phyloP scores from a whole-genome alignment of 2,888 invertebrate genomes.

The Disparrhopalites patrizii region DNA sequence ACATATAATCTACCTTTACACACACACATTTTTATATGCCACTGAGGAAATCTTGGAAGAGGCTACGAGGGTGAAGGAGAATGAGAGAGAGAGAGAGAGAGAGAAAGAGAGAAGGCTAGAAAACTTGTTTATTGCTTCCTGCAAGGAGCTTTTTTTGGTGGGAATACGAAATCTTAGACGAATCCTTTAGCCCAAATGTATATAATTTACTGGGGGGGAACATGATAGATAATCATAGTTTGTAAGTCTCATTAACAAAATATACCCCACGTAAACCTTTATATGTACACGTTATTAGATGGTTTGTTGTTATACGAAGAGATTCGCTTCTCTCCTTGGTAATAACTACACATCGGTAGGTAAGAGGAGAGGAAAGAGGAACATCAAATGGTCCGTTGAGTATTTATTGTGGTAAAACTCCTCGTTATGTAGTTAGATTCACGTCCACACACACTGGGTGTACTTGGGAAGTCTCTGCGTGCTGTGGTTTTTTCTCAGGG shows the following conservation, averaged over 20 bases:
- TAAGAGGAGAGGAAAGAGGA: not conserved
- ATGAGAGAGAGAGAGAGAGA: not conserved
- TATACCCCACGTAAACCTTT: constrained; percentile 3
- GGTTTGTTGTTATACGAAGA: not conserved
- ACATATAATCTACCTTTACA: constrained; percentile 5
- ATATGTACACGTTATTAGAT: not conserved
- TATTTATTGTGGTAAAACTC: too few species aligned
- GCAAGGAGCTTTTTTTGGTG: not conserved
- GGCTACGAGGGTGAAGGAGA: too few species aligned
- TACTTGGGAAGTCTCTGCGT: too few species aligned
- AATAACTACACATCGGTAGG: not conserved
- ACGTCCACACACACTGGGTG: too few species aligned
- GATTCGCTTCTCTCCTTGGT: not conserved
- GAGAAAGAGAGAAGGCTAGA: not conserved
- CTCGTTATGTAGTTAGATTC: too few species aligned
- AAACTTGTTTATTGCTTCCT: constrained; percentile 24
- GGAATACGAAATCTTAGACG: not conserved
- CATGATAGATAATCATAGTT: constrained; percentile 21
- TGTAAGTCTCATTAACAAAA: constrained; percentile 22
- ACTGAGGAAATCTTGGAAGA: not conserved
- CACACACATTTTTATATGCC: not conserved
- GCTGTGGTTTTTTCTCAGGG: too few species aligned
- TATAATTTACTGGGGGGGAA: constrained; percentile 17
- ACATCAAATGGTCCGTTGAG: not conserved
- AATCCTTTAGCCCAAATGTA: not conserved